phyloP scores from a whole-genome alignment of 2,113 vertebrate genomes.

The Odontesthes bonariensis region DNA sequence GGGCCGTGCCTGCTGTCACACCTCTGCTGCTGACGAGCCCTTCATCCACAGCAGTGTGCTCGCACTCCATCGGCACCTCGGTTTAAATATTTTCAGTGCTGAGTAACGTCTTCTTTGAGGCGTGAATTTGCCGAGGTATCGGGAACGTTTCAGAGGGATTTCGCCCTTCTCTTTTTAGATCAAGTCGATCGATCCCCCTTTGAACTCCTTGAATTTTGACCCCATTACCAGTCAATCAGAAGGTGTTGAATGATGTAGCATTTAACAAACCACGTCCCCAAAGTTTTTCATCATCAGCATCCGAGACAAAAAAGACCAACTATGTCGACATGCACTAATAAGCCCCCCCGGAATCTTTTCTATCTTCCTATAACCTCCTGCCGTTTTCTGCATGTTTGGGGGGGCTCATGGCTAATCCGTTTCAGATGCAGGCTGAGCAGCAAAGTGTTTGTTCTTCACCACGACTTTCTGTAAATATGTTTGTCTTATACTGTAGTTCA shows the following conservation, averaged over 20 bases:
- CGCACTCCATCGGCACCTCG: neutral
- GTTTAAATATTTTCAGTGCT: neutral
- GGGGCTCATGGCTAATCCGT: neutral
- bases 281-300: neutral
- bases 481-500: neutral
- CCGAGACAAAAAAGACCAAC: neutral
- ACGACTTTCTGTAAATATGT: neutral
- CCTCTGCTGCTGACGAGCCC: constrained; percentile 9
- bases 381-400: neutral
- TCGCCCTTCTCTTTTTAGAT: neutral
- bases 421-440: too few species aligned
- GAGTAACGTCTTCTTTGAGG: too few species aligned
- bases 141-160: constrained; percentile 7
- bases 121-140: neutral
- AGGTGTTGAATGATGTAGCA: neutral
- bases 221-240: too few species aligned
- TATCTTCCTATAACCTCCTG: neutral
- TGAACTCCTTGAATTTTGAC: neutral
- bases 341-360: too few species aligned
- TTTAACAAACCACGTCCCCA: neutral
- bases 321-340: too few species aligned
- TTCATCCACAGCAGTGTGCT: neutral
- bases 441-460: neutral
- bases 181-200: neutral
- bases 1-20: neutral